Base-by-base conservation (phyloP, 1,140 invertebrate genomes). In the Akabosia matsudoensis region DNA sequence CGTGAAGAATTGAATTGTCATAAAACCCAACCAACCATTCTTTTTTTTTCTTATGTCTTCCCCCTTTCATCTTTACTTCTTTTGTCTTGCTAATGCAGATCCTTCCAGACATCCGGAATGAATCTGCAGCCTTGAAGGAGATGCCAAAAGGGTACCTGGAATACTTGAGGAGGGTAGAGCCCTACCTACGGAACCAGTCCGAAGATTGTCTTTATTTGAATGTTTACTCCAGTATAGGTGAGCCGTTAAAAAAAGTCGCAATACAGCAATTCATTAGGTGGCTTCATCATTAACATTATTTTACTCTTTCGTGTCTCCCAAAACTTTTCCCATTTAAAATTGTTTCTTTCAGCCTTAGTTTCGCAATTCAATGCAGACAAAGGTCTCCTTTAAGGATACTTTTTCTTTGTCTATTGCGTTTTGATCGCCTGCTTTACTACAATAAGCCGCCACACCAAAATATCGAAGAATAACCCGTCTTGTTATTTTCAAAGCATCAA, bases 131-230 rank as follows among this genome's bases (percentile, higher is more conserved):
- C 18, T 67, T 83, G 18, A 82, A 80, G 33, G 85, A 88, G 67
- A 90, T 90, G 77, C 88, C 90, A 1, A 86, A 88, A 14, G 90
- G 88, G 16, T 86, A 92, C 52, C 89, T 90, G 80, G 88, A 90
- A 74, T 91, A 92, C 81, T 85, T 94, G 75, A 87, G 88, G 76
- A 86, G 88, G 72, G 84, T 94, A n/a, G 83, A 91, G 70, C 90
- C 91, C 0, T 90, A 90, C 82, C 85, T 97, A 30, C 87, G 85
- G 70, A 90, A 94, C 79, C 92, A 97, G 85, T 92, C 89, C 71
- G 96, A 97, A 86, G 95, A 98, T 85, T 98, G 96, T 83, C 85
- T 97, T 7, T 96, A 95, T 84, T 87, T 98, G 67, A 97, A 97
- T 84, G 90, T 98, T 75, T 97, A 95, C 83, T 90, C 93, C n/a